Base-by-base conservation (phyloP, 1,140 invertebrate genomes). In the Drosophila nasuta region DNA sequence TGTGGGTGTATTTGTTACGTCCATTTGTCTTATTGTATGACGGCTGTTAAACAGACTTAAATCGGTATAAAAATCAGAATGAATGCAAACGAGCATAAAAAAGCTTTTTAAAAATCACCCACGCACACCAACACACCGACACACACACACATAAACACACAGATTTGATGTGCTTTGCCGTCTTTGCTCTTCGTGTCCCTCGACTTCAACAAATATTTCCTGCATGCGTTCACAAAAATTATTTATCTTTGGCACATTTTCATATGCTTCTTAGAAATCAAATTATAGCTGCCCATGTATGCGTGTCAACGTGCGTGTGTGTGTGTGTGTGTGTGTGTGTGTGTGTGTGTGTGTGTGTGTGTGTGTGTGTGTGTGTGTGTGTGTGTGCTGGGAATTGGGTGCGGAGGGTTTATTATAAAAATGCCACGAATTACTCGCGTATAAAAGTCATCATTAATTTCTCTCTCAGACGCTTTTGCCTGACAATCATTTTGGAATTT, bases 391-490 rank as follows among this genome's bases (percentile, higher is more conserved):
- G 25, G 70, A 7, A n/a, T 4, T 5, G 41, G 11, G 41, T 63
- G 15, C 25, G n/a, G 66, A 64, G 63, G 72, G 79, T 79, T 85
- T 89, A 90, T 89, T 89, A 89, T 89, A 54, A 89, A 89, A 89
- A 89, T 89, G 66, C 85, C 85, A 81, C 81, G 86, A 89, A 89
- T 89, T 90, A 85, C 75, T 79, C 75, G 85, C 86, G 69, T 79
- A 89, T 89, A 90, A 89, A 89, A 89, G 85, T 89, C 85, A 90
- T 89, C 85, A 89, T 90, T 89, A 89, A 89, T 89, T 89, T 89
- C 86, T 71, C 81, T 71, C 78, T 74, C 75, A 79, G 85, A 89
- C 81, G 86, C 86, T 79, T 81, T 81, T 81, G 35, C 43, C 73
- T 83, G 80, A 78, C 85, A 88, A 81, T 81, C 73, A 83, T 85